Percentiles rank a stretch among this genome's conserved stretches.
Evolutionary conservation across 2,113 vertebrate genomes (phyloP).

Genomic region (Hemichromis elongatus): DNA sequence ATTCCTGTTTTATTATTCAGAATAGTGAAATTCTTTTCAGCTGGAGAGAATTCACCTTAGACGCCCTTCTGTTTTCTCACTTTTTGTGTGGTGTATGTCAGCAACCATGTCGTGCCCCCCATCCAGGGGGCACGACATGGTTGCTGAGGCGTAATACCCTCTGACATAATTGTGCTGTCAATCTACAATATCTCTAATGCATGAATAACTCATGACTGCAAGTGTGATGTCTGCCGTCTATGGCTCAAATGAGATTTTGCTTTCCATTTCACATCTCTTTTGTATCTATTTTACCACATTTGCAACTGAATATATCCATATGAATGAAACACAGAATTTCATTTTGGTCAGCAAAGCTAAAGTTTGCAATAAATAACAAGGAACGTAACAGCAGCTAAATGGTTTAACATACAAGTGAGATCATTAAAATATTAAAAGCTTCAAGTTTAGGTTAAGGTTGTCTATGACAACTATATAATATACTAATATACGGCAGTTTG

Average conservation of each 20-base stretch:
- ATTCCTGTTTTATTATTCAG: background rate
- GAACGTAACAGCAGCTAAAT: background rate
- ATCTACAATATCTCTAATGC: constrained; percentile 32
- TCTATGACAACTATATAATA: background rate
- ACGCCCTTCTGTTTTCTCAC: constrained; percentile 20
- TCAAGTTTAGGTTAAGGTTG: background rate
- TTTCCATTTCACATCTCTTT: constrained; percentile 6
- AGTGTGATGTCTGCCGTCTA: constrained; percentile 8
- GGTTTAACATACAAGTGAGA: background rate
- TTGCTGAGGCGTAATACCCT: constrained; percentile 35
- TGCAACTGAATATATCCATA: constrained; percentile 3
- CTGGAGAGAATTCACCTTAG: constrained; percentile 6
- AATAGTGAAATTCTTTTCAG: background rate
- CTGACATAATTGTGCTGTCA: constrained; percentile 50
- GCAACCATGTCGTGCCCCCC: background rate
- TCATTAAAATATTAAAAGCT: background rate
- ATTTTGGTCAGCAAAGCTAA: background rate
- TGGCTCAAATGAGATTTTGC: constrained; percentile 3
- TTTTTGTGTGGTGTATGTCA: background rate
- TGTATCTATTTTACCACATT: constrained; percentile 11
- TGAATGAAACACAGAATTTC: background rate
- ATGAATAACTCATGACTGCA: constrained; percentile 48
- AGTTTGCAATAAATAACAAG: background rate
- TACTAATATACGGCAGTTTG: background rate
- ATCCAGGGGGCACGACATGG: constrained; percentile 19